Conservation (phyloP, 2,113 vertebrate species). For the Danionella cerebrum region DNA sequence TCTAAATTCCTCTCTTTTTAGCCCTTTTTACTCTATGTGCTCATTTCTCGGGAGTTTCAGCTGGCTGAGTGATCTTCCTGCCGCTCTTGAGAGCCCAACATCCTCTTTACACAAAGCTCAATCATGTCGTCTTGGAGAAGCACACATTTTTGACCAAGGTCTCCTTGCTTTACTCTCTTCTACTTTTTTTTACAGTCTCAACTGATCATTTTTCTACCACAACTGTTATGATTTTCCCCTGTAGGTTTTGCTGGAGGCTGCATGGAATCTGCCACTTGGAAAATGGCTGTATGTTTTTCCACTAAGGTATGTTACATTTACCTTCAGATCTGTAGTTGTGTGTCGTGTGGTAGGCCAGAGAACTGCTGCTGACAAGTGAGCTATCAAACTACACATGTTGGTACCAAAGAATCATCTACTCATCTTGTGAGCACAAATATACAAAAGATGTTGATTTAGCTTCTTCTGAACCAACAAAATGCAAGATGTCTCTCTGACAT, state of each 20-base stretch:
- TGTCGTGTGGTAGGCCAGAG: slow-evolving; percentile 58
- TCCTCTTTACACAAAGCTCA: not conserved
- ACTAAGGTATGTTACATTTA: slow-evolving; percentile 56
- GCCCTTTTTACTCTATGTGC: not conserved
- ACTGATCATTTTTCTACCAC: not conserved
- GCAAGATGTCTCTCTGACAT: too few relatives aligned
- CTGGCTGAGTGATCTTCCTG: not conserved
- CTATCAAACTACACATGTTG: too few relatives aligned
- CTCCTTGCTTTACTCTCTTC: slow-evolving; percentile 20
- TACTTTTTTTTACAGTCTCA: too few relatives aligned
- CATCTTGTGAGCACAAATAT: too few relatives aligned
- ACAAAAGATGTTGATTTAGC: too few relatives aligned
- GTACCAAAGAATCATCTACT: too few relatives aligned
- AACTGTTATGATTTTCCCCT: not conserved
- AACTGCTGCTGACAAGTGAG: slow-evolving; percentile 46
- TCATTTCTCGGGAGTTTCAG: not conserved
- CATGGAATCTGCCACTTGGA: slow-evolving; percentile 47
- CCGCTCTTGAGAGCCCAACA: not conserved
- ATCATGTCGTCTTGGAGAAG: not conserved
- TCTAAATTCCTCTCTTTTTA: not conserved
- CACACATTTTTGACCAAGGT: slow-evolving; percentile 22
- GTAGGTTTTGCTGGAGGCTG: slow-evolving; percentile 40
- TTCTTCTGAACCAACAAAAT: too few relatives aligned
- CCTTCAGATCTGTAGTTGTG: slow-evolving; percentile 60
- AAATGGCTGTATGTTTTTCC: slow-evolving; percentile 61